Evolutionary conservation across 2,797 vertebrate species (phyloP).

Genomic region (Hyperoplus immaculatus): DNA sequence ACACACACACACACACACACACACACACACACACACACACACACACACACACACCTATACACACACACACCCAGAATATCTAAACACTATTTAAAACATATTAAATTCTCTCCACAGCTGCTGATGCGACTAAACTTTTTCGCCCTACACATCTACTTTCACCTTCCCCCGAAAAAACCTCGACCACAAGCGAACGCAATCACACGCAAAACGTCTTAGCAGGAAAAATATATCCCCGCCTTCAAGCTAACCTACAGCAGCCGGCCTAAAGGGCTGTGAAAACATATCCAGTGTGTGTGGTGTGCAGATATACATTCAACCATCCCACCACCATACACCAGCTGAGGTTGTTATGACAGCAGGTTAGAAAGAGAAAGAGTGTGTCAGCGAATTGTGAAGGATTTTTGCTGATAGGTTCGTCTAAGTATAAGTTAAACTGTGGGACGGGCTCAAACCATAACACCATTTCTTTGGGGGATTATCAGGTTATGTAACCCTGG

Average conservation of each 20-base stretch:
- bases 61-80: slow-evolving; percentile 1
- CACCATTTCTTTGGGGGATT: slow-evolving; percentile 17
- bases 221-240: slow-evolving; percentile 20
- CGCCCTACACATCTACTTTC: slow-evolving; percentile 14
- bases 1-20: neutral
- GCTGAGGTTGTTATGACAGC: slow-evolving; percentile 59
- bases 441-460: slow-evolving; percentile 22
- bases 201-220: slow-evolving; percentile 20
- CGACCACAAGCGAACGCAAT: slow-evolving; percentile 29
- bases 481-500: slow-evolving; percentile 47
- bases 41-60: slow-evolving; percentile 79
- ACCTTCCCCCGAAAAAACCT: slow-evolving; percentile 7
- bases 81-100: slow-evolving; percentile 3
- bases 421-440: slow-evolving; percentile 14
- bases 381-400: slow-evolving; percentile 53
- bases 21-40: slow-evolving; percentile 79
- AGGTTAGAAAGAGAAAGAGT: slow-evolving; percentile 41
- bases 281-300: slow-evolving; percentile 44
- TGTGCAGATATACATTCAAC: slow-evolving; percentile 30
- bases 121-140: slow-evolving; percentile 38
- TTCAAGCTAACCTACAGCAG: slow-evolving; percentile 65
- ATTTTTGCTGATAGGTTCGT: slow-evolving; percentile 25
- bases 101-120: slow-evolving; percentile 14
- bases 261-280: slow-evolving; percentile 49
- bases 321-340: slow-evolving; percentile 13